Conservation (phyloP, 2,113 vertebrate species). For the Empidonax traillii region DNA sequence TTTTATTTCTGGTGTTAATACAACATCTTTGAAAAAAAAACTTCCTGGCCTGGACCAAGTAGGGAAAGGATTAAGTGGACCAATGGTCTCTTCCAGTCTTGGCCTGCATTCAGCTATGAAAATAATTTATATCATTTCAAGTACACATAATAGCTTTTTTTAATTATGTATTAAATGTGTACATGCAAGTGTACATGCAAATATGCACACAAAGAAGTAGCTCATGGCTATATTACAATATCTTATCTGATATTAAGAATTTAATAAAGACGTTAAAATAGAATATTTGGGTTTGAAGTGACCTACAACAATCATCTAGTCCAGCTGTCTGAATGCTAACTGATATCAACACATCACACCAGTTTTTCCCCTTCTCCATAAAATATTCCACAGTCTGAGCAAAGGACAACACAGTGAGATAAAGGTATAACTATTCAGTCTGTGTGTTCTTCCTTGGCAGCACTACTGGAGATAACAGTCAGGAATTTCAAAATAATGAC, state of each 20-base stretch:
- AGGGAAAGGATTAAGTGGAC: background rate
- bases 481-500: background rate
- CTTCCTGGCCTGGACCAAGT: background rate
- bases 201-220: background rate
- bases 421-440: background rate
- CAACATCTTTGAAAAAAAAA: background rate
- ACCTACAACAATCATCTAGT: background rate
- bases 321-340: background rate
- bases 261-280: background rate
- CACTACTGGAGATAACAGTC: background rate
- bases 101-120: background rate
- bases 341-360: background rate
- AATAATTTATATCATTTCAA: background rate
- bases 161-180: background rate
- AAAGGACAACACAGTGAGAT: background rate
- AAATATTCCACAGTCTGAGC: background rate
- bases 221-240: background rate
- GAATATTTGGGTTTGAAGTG: background rate
- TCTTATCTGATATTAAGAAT: background rate
- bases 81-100: background rate
- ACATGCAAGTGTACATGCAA: background rate
- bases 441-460: background rate
- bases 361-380: background rate
- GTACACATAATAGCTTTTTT: background rate
- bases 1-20: background rate